Evolutionary conservation across 1,140 invertebrate genomes (phyloP), one percentile per base, ranked within the genome.

Genomic region (Colletes latitarsis): DNA sequence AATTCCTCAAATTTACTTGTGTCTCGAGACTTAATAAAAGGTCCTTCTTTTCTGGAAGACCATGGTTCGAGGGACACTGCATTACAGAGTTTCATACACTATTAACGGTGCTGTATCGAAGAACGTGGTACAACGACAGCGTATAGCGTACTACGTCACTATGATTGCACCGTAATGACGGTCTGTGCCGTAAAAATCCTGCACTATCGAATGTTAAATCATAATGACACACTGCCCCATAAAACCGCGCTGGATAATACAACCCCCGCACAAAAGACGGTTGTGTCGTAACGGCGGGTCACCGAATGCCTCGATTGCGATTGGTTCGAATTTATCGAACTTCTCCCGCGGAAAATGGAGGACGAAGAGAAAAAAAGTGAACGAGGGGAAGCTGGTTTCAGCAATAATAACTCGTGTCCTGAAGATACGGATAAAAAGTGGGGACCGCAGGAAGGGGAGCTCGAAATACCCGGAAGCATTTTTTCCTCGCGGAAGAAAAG

Each of bases 401-500:
- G 55, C 49, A 55, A 72, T 72, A 63, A 63, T 52, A 78, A 78
- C 19, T 49, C 68, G 43, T 58, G 64, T 69, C 46, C 43, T 14
- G 58, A 69, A 62, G 43, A n/a, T 46, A 46, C 55, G 74, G 1
- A 52, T 43, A 30, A 71, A 72, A 41, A 67, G 43, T 0, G 30
- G 30, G 10, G 30, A 62, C 10, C 4, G n/a, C 0, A 3, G 30
- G 30, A 5, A 41, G 15, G 46, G 62, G 53, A 4, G 41, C 21
- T 17, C 67, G 30, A 83, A 81, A 84, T 72, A 73, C 49, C 66
- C 60, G 82, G 68, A 75, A 84, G 82, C 82, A 53, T 83, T 81
- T 68, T 41, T n/a, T 46, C 19, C n/a, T 30, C 1, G 57, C 39
- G 19, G 66, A 64, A 58, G 64, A 77, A 52, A 81, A 62, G 46